Evolutionary conservation across 2,797 vertebrate species (phyloP), one percentile per base, ranked within the genome.

Genomic region (Anabas testudineus): DNA sequence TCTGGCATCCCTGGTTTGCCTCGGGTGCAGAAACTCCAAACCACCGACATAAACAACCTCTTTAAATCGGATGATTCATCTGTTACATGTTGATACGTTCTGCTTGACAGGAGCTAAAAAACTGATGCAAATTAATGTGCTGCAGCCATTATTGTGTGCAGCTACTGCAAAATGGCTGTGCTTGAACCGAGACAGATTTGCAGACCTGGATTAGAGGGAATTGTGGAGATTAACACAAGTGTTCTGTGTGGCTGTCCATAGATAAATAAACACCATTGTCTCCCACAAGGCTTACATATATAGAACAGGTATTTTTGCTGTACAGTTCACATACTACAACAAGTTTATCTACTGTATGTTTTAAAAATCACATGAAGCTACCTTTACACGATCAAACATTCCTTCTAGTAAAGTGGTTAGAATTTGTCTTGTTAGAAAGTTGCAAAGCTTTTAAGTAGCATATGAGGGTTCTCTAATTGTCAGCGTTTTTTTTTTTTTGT

Each of bases 21-120:
- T 67, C 71, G 71, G 90, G 91, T 85, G 90, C 76, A 87, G 91
- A 92, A 92, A 93, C 91, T 90, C 81, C 73, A 83, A 89, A 88
- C 81, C 86, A 71, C 87, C 69, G 84, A 89, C 81, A 90, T 87
- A 90, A 91, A 91, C 84, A 91, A 84, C 47, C 76, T 87, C 81
- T 87, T 90, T 84, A 79, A 87, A 69, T 82, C 8, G 24, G 72
- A 76, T 90, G 89, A 92, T 88, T 91, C 87, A 92, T 88, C 82
- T 78, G 82, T 74, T 77, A 70, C 86, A 84, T 81, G 87, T 88
- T 81, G 78, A 83, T 88, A 67, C 55, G 43, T 52, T 87, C 58
- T 19, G 52, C 65, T 79, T 63, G 49, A 76, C 67, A 68, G 86
- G 77, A 78, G 81, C 76, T 71, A 53, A 75, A 78, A 85, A 80